Percentiles rank a stretch among this genome's conserved stretches.
These are phyloP conservation scores for Zaprionus kolodkinae DNA, from an alignment of 1,140 invertebrate species.

Conservation along the genomic window DNA sequence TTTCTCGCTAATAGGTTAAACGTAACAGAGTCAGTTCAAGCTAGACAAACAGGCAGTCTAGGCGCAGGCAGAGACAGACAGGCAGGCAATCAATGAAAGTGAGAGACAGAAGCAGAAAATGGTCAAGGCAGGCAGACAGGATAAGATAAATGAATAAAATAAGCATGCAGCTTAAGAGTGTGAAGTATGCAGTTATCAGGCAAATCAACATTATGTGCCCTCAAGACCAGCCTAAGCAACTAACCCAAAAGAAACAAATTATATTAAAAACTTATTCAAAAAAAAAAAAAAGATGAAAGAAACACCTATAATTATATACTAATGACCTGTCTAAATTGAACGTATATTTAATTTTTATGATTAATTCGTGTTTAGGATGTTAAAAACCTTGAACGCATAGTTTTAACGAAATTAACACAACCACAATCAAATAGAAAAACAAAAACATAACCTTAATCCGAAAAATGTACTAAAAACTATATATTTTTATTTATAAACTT, in stretches of 20 bases:
- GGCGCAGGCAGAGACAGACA: conserved; percentile 66
- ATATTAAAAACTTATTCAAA: conserved; percentile 41
- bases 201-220: conserved; percentile 31
- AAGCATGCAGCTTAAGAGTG: conserved; percentile 29
- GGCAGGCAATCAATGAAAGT: conserved; percentile 73
- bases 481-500: conserved; percentile 65
- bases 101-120: conserved; percentile 46
- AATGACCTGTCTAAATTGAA: conserved; percentile 60
- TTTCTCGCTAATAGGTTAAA: conserved; percentile 81
- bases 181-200: conserved; percentile 36
- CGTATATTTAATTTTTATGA: conserved; percentile 61
- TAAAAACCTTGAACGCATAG: conserved; percentile 78
- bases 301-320: conserved; percentile 58
- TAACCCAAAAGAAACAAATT: conserved; percentile 42
- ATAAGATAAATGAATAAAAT: conserved; percentile 47
- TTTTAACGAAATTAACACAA: conserved; percentile 73
- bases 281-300: conserved; percentile 7
- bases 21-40: conserved; percentile 75
- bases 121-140: conserved; percentile 64
- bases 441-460: conserved; percentile 19
- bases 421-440: conserved; percentile 35
- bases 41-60: conserved; percentile 79
- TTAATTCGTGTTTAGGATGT: conserved; percentile 75
- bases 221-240: conserved; percentile 43
- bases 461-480: conserved; percentile 70